Evolutionary conservation across 2,797 vertebrate genomes (phyloP).

Genomic region (Iguana delicatissima): DNA sequence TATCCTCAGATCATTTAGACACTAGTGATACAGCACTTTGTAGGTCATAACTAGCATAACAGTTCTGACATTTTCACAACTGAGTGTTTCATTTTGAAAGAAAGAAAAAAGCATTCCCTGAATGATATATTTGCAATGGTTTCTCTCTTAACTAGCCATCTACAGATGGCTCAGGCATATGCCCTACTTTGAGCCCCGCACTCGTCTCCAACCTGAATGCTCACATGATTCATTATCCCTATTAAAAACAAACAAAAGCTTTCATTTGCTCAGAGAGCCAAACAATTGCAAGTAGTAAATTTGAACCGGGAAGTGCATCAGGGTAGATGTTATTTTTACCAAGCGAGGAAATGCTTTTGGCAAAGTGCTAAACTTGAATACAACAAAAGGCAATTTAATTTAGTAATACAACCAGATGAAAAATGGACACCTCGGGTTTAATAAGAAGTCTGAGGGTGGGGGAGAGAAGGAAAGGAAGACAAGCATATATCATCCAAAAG

Average conservation of each 20-base stretch:
- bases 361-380: constrained; percentile 83
- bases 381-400: constrained; percentile 87
- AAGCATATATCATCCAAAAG: constrained; percentile 86
- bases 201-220: constrained; percentile 59
- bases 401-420: constrained; percentile 84
- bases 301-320: constrained; percentile 72
- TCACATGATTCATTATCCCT: constrained; percentile 84
- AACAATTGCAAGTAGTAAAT: constrained; percentile 81
- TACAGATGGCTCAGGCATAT: neutral
- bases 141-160: neutral
- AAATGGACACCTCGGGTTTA: constrained; percentile 85
- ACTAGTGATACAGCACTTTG: no score
- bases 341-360: constrained; percentile 80
- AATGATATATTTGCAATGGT: constrained; percentile 44
- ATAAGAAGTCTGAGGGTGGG: constrained; percentile 76
- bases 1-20: no score
- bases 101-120: constrained; percentile 63
- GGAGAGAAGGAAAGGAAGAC: constrained; percentile 59
- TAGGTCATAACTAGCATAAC: no score
- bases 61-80: constrained; percentile 58
- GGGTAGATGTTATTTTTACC: constrained; percentile 81
- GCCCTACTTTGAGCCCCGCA: constrained; percentile 41
- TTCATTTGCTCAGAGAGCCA: constrained; percentile 78
- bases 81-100: constrained; percentile 61
- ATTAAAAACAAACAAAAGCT: constrained; percentile 82